These are phyloP conservation scores for Acrossocheilus wenchowensis DNA, from an alignment of 2,797 vertebrate genomes.

Conservation along the genomic window DNA sequence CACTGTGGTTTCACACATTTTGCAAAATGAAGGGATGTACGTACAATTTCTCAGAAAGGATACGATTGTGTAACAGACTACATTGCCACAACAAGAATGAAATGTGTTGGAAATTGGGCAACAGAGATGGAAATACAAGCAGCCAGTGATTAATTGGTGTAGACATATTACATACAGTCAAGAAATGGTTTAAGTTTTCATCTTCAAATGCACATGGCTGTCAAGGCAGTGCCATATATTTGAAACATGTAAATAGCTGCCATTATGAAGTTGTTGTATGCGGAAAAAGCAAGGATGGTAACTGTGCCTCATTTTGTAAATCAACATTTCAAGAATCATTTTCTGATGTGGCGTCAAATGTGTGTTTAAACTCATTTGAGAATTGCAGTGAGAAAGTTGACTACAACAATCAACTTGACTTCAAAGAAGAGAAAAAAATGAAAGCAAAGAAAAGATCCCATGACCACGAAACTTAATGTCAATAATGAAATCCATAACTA, in stretches of 20 bases:
- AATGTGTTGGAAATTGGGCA: slow-evolving; percentile 41
- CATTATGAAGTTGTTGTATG: slow-evolving; percentile 48
- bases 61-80: neutral
- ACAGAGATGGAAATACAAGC: slow-evolving; percentile 48
- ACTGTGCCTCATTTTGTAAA: neutral
- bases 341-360: too few relatives aligned
- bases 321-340: too few relatives aligned
- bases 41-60: slow-evolving; percentile 8
- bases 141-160: slow-evolving; percentile 5
- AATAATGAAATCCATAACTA: too few relatives aligned
- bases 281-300: neutral
- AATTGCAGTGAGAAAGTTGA: too few relatives aligned
- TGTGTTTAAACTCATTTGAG: too few relatives aligned
- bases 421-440: too few relatives aligned
- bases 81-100: slow-evolving; percentile 4
- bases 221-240: neutral
- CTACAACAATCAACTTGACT: too few relatives aligned
- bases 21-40: neutral
- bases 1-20: neutral
- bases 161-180: slow-evolving; percentile 26
- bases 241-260: slow-evolving; percentile 13
- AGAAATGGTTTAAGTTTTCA: slow-evolving; percentile 35
- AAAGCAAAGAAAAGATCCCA: too few relatives aligned
- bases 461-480: too few relatives aligned
- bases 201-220: neutral